Evolutionary conservation across 2,888 invertebrate species (phyloP), one percentile per base, ranked within the genome.

Genomic region (Hydraecia micacea): DNA sequence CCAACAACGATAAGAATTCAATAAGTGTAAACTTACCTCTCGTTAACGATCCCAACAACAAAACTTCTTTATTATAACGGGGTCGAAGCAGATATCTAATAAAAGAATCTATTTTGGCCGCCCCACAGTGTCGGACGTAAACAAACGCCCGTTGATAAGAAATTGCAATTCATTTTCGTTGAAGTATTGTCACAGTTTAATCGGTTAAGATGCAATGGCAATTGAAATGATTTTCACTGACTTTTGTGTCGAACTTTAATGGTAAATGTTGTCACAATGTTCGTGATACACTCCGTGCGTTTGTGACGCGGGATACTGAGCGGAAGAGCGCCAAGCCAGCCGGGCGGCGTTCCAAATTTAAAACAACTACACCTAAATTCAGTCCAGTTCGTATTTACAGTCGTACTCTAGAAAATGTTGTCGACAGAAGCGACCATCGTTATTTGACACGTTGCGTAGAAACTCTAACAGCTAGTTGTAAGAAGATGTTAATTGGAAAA

Each of bases 291-390:
- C 91, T 88, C 89, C 88, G 89, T 91, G 90, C 90, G 91, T 92
- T 92, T 92, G 89, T 85, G 91, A 90, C 92, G 92, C 92, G 89
- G 88, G 88, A 88, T 90, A 95, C 94, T 94, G 94, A 91, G 90
- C 91, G 89, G 90, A 86, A 90, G 92, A 92, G 90, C 93, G 94
- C 93, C 92, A 91, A 93, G 90, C 93, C 88, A 90, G 91, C 94
- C 94, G 95, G 97, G 97, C 97, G 93, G 80, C 77, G 95, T 91
- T 96, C 97, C 96, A 97, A 96, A 95, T 93, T 94, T 95, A 95
- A 94, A 95, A 93, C 95, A 93, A 92, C 93, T 91, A 94, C 93
- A 93, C 92, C 93, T 93, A 95, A 91, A 92, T 94, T 93, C 93
- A 93, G 90, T 83, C 81, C 90, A 88, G 91, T 94, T 88, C 89